Percentiles rank a stretch among this genome's conserved stretches.
Evolutionary conservation across 2,113 vertebrate species (phyloP).

Genomic region (Malaclemys terrapin): DNA sequence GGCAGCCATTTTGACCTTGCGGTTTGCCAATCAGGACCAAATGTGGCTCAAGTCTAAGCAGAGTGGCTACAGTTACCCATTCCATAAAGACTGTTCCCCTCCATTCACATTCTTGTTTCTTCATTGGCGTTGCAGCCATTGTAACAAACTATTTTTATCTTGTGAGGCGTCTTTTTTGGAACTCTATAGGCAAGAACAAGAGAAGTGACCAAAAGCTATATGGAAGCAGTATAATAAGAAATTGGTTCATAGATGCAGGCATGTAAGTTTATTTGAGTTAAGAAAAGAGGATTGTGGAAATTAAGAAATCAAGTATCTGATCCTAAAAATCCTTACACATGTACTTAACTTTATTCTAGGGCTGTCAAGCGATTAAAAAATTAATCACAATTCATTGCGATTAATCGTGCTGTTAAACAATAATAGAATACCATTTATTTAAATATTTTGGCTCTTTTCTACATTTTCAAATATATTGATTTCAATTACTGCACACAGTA

Average conservation of each 20-base stretch:
- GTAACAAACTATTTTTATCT: not conserved
- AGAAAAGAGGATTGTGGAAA: not conserved
- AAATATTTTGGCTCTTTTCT: too few species aligned
- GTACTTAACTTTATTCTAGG: not conserved
- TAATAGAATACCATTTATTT: too few species aligned
- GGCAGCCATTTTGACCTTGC: not conserved
- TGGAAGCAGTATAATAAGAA: conserved; percentile 9
- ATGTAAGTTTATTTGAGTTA: not conserved
- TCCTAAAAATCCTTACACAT: conserved; percentile 5
- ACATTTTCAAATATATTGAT: too few species aligned
- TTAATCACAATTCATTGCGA: too few species aligned
- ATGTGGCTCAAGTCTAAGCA: not conserved
- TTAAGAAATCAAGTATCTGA: not conserved
- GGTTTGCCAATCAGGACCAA: not conserved
- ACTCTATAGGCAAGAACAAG: not conserved
- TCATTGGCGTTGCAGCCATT: not conserved
- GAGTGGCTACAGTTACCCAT: not conserved
- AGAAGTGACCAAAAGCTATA: not conserved
- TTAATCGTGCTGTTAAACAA: too few species aligned
- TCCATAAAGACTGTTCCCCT: not conserved
- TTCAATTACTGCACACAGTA: too few species aligned
- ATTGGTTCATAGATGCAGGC: not conserved
- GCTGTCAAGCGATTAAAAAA: too few species aligned
- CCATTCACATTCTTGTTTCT: not conserved
- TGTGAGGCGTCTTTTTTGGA: not conserved